Conservation (phyloP, 2,113 vertebrate genomes). For the Apteryx owenii region DNA sequence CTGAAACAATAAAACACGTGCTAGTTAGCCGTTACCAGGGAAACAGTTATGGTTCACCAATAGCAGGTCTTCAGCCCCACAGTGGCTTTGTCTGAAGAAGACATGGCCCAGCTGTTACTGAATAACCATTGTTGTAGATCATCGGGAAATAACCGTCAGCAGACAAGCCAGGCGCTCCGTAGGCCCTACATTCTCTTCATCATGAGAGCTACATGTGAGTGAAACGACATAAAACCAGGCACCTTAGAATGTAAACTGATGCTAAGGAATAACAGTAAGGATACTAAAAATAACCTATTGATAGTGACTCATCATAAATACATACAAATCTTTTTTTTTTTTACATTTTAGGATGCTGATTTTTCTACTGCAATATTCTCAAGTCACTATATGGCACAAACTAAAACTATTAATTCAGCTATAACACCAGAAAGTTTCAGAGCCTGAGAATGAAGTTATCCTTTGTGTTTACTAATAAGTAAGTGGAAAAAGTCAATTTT, state of each 20-base stretch:
- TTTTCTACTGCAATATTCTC: background rate
- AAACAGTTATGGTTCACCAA: conserved; percentile 85
- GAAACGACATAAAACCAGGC: conserved; percentile 21
- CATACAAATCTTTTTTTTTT: background rate
- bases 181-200: conserved; percentile 42
- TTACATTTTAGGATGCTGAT: background rate
- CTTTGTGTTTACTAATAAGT: background rate
- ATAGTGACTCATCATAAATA: background rate
- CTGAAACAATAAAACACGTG: conserved; percentile 92
- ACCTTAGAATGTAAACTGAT: background rate
- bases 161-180: conserved; percentile 53
- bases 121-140: conserved; percentile 82
- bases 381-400: background rate
- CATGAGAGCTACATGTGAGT: background rate
- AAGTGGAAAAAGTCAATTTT: background rate
- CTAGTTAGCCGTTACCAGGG: conserved; percentile 87
- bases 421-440: background rate
- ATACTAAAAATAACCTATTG: background rate
- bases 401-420: background rate
- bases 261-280: background rate
- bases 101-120: conserved; percentile 84
- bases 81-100: conserved; percentile 79
- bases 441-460: background rate
- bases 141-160: conserved; percentile 76
- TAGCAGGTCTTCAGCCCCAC: conserved; percentile 74